Conservation (phyloP, 2,888 invertebrate genomes). For the Lordiphosa fenestrarum region DNA sequence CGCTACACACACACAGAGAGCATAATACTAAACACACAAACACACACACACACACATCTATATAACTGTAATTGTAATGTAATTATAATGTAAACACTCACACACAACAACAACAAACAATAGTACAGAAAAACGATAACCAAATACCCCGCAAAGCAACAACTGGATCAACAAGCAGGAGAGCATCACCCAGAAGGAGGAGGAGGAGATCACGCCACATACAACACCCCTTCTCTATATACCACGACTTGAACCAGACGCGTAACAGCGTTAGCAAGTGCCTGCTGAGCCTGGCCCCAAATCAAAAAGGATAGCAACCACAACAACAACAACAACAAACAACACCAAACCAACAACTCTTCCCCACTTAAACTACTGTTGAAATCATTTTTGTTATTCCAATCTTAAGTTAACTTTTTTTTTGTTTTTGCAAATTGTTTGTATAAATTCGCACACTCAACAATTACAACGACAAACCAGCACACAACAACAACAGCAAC, state of each 20-base stretch:
- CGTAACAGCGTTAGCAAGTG: slow-evolving; percentile 58
- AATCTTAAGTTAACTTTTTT: slow-evolving; percentile 16
- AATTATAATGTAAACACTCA: slow-evolving; percentile 54
- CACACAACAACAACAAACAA: slow-evolving; percentile 44
- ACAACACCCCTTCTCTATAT: slow-evolving; percentile 10
- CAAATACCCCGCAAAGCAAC: slow-evolving; percentile 53
- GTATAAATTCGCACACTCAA: slow-evolving; percentile 12
- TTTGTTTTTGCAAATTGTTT: slow-evolving; percentile 35
- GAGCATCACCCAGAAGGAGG: slow-evolving; percentile 13
- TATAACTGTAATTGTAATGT: slow-evolving; percentile 55
- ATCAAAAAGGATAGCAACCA: slow-evolving; percentile 7
- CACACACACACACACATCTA: slow-evolving; percentile 13
- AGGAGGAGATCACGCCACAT: slow-evolving; percentile 10
- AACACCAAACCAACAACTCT: slow-evolving; percentile 3
- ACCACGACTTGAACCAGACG: slow-evolving; percentile 53
- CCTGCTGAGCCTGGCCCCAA: slow-evolving; percentile 9
- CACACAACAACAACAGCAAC: slow-evolving; percentile 36
- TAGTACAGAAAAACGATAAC: slow-evolving; percentile 64
- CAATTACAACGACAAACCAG: slow-evolving; percentile 32
- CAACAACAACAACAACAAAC: neutral
- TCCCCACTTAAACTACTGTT: slow-evolving; percentile 19
- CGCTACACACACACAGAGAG: slow-evolving; percentile 28
- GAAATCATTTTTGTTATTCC: slow-evolving; percentile 33
- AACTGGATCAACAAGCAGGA: slow-evolving; percentile 26
- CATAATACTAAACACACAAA: slow-evolving; percentile 45